phyloP scores from a whole-genome alignment of 2,797 vertebrate genomes.

The Peromyscus melanophrys region DNA sequence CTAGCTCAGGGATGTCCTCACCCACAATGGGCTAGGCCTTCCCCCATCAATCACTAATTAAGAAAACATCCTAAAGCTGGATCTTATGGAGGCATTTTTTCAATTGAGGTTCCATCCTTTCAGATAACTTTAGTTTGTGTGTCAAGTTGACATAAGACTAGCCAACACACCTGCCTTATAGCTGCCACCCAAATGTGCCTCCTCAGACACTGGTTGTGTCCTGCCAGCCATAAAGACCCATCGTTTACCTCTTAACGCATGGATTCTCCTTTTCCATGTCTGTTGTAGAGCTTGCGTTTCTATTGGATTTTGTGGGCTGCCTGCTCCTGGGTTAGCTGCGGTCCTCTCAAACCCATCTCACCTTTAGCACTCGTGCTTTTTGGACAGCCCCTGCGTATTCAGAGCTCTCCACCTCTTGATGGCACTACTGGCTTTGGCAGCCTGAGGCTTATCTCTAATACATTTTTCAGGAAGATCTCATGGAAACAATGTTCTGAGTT shows the following conservation, averaged over 20 bases:
- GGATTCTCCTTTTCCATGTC: not conserved
- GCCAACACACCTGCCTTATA: not conserved
- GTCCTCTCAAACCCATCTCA: not conserved
- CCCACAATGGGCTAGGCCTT: not conserved
- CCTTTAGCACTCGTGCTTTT: not conserved
- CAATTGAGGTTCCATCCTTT: not conserved
- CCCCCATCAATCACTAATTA: not conserved
- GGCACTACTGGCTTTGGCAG: not conserved
- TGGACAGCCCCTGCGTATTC: not conserved
- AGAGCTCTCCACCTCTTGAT: not conserved
- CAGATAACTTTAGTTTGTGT: not conserved
- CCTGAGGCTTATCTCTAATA: not conserved
- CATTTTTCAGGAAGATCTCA: not conserved
- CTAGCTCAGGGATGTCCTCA: not conserved
- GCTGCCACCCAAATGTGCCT: not conserved
- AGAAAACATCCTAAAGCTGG: not conserved
- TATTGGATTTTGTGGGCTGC: no score
- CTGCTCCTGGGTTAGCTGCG: no score
- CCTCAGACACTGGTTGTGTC: not conserved
- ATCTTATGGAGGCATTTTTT: not conserved
- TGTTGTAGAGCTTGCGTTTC: not conserved
- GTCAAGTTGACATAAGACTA: not conserved
- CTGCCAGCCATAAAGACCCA: not conserved
- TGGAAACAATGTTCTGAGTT: not conserved
- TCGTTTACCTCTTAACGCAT: not conserved